Evolutionary conservation across 2,888 invertebrate species (phyloP), one percentile per base, ranked within the genome.

Genomic region (Nemapogon koenigi): DNA sequence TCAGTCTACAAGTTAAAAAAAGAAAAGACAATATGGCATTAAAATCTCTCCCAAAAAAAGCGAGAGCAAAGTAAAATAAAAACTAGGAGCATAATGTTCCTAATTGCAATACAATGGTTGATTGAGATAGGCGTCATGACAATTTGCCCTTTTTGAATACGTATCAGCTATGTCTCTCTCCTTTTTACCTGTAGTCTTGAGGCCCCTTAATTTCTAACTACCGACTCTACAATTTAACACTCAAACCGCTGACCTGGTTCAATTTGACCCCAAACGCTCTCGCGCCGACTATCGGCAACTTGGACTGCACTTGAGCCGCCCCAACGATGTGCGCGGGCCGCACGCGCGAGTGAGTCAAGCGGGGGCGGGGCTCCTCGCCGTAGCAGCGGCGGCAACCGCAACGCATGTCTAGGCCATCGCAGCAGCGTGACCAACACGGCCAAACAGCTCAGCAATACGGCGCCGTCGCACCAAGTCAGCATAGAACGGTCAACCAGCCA

Each of bases 161-260:
- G n/a, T n/a, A n/a, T n/a, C n/a, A n/a, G n/a, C n/a, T n/a, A n/a
- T n/a, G n/a, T n/a, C n/a, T n/a, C n/a, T n/a, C n/a, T n/a, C n/a
- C n/a, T n/a, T n/a, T n/a, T n/a, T n/a, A n/a, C n/a, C n/a, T n/a
- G n/a, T n/a, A n/a, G n/a, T n/a, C n/a, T n/a, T n/a, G n/a, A n/a
- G n/a, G n/a, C n/a, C n/a, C n/a, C n/a, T n/a, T n/a, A n/a, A n/a
- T n/a, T n/a, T n/a, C n/a, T 29, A 39, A 39, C 16, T 32, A 28
- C 33, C 39, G 33, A 39, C 39, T 39, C 33, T 33, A 35, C 28
- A 28, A 35, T 10, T 33, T 25, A 16, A 39, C 30, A 35, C 25
- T 3, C 7, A 41, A 16, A 14, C 38, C 29, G 36, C 14, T 35
- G 26, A 39, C 35, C 29, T 17, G 10, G 18, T 19, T 14, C 14